phyloP scores from a whole-genome alignment of 2,888 invertebrate genomes.

The Bedellia somnulentella region DNA sequence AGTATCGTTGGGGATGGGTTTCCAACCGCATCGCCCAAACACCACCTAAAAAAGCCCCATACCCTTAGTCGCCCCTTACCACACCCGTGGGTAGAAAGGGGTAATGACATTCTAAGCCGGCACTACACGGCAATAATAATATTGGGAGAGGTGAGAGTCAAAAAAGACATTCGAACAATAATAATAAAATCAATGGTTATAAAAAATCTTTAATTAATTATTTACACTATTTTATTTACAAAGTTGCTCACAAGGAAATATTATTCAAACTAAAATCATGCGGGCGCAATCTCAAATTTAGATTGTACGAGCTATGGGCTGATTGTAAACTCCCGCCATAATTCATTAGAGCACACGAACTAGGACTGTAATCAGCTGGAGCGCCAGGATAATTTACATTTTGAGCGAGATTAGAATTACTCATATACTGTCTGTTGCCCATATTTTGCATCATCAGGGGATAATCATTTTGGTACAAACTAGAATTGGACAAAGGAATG shows the following conservation, averaged over 20 bases:
- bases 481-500: conserved; percentile 37
- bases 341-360: conserved; percentile 43
- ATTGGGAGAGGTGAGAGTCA: too few species aligned
- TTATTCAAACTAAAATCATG: conserved; percentile 61
- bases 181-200: too few species aligned
- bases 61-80: too few species aligned
- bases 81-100: too few species aligned
- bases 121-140: too few species aligned
- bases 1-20: too few species aligned
- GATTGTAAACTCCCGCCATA: conserved; percentile 37
- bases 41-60: too few species aligned
- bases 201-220: too few species aligned
- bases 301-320: conserved; percentile 44
- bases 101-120: too few species aligned
- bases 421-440: conserved; percentile 39
- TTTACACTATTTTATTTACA: too few species aligned
- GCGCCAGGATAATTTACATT: conserved; percentile 29
- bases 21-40: too few species aligned
- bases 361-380: conserved; percentile 29
- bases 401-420: conserved; percentile 38
- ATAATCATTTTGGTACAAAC: conserved; percentile 51
- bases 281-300: conserved; percentile 60
- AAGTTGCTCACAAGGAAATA: conserved; percentile 43
- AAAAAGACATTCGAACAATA: too few species aligned
- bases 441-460: conserved; percentile 47